Evolutionary conservation across 2,888 invertebrate genomes (phyloP).

Genomic region (Sclerodermus sp.): DNA sequence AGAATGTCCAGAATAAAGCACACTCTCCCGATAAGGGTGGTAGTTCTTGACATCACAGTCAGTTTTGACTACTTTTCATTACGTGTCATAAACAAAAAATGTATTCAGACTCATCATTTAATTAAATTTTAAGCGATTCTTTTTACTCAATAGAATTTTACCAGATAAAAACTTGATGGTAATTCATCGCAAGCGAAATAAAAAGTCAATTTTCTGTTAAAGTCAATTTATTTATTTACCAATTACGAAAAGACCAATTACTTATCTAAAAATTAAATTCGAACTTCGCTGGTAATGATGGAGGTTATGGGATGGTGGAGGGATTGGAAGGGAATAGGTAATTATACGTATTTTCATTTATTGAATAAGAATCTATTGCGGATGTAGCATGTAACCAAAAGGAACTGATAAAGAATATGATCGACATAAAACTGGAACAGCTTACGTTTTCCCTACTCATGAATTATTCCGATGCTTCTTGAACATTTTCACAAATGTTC

Average conservation of each 20-base stretch:
- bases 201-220: not conserved
- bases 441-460: slow-evolving; percentile 37
- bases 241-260: too few species aligned
- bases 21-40: too few species aligned
- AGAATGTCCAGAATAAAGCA: too few species aligned
- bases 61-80: too few species aligned
- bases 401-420: slow-evolving; percentile 57
- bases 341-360: slow-evolving; percentile 6
- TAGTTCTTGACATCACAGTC: too few species aligned
- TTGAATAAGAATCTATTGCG: slow-evolving; percentile 2
- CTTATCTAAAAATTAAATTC: not conserved
- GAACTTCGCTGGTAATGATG: slow-evolving; percentile 6
- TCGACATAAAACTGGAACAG: slow-evolving; percentile 47
- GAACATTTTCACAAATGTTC: slow-evolving; percentile 41
- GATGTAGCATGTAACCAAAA: slow-evolving; percentile 24
- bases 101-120: too few species aligned
- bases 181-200: too few species aligned
- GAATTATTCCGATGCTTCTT: slow-evolving; percentile 42
- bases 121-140: too few species aligned
- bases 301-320: slow-evolving; percentile 52
- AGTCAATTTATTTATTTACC: too few species aligned
- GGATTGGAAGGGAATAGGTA: slow-evolving; percentile 31
- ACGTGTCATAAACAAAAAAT: too few species aligned
- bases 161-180: too few species aligned
- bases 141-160: too few species aligned